Evolutionary conservation across 2,888 invertebrate species (phyloP).

Genomic region (Oxyscelio sp.): DNA sequence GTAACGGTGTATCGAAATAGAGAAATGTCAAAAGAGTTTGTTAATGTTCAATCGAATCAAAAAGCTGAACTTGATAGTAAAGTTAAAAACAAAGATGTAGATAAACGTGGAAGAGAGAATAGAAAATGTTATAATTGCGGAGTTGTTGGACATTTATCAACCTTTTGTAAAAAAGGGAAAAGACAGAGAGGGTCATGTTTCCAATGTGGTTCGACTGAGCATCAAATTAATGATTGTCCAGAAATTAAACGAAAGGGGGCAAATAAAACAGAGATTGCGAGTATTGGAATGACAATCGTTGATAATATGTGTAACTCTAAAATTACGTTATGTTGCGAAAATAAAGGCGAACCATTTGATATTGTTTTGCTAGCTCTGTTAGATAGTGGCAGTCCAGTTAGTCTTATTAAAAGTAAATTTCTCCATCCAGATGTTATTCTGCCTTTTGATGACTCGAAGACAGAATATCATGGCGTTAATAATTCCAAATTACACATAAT

Average conservation of each 20-base stretch:
- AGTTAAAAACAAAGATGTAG: neutral
- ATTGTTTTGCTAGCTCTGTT: constrained; percentile 12
- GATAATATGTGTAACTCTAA: constrained; percentile 1
- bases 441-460: neutral
- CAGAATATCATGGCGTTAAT: constrained; percentile 29
- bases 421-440: neutral
- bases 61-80: neutral
- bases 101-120: neutral
- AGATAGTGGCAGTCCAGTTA: constrained; percentile 52
- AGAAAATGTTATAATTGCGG: neutral
- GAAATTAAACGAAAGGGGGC: neutral
- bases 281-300: neutral
- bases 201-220: constrained; percentile 10
- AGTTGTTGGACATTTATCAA: neutral
- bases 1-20: neutral
- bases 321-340: constrained; percentile 1
- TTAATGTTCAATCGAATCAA: neutral
- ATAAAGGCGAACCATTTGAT: constrained; percentile 10
- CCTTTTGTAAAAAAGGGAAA: constrained; percentile 9
- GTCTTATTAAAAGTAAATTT: constrained; percentile 46
- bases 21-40: neutral
- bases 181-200: constrained; percentile 18
- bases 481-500: constrained; percentile 23
- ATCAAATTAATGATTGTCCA: neutral
- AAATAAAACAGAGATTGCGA: constrained; percentile 13